Percentiles rank a stretch among this genome's conserved stretches.
Evolutionary conservation across 2,113 vertebrate genomes (phyloP).

Genomic region (Picathartes gymnocephalus): DNA sequence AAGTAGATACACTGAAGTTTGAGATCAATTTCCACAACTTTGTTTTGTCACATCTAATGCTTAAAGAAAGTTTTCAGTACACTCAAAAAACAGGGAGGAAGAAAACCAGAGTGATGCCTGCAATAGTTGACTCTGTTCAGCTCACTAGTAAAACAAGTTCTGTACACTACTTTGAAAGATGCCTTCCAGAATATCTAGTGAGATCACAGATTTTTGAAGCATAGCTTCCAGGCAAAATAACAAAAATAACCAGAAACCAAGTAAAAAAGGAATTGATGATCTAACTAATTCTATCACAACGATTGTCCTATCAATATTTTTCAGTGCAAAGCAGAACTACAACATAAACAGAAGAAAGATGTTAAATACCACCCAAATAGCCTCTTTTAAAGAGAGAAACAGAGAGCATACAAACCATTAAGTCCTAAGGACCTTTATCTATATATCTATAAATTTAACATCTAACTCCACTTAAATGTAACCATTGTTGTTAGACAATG

Average conservation of each 20-base stretch:
- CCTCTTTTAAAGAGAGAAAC: not conserved
- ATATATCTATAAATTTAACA: not conserved
- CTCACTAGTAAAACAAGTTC: not conserved
- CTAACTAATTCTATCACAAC: not conserved
- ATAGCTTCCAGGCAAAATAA: not conserved
- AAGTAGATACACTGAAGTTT: not conserved
- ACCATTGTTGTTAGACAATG: not conserved
- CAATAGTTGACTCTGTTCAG: not conserved
- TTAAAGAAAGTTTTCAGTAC: not conserved
- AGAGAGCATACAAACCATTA: not conserved
- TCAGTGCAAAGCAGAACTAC: not conserved
- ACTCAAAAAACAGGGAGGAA: not conserved
- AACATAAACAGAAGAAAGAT: not conserved
- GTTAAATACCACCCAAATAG: not conserved
- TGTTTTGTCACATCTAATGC: not conserved
- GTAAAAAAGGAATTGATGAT: not conserved
- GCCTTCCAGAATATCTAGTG: not conserved
- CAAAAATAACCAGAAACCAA: not conserved
- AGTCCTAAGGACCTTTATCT: not conserved
- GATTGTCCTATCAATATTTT: not conserved
- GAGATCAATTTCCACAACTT: not conserved
- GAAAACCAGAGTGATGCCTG: not conserved
- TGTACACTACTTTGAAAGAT: not conserved
- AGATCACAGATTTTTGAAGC: not conserved
- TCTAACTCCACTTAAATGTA: not conserved